Conservation (phyloP, 2,797 vertebrate species). For the Oceanodroma leucorhoa region DNA sequence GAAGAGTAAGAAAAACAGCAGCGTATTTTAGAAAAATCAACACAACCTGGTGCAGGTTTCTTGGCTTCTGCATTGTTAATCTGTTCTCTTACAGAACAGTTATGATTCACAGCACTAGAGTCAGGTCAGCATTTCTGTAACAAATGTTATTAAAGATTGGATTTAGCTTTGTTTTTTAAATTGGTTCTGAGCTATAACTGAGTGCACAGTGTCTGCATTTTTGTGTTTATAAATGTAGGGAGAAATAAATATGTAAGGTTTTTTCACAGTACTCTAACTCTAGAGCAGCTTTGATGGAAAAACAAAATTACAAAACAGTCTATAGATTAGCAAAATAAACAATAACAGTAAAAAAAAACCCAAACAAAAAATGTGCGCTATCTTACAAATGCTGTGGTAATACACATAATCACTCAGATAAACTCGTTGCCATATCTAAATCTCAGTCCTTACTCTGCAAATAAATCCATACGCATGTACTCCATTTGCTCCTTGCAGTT, state of each 20-base stretch:
- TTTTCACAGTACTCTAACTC: slow-evolving; percentile 59
- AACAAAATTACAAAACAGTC: slow-evolving; percentile 63
- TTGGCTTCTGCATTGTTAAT: slow-evolving; percentile 5
- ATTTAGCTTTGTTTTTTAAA: slow-evolving; percentile 46
- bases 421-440: not conserved
- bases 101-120: slow-evolving; percentile 15
- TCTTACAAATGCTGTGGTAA: not conserved
- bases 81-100: not conserved
- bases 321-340: slow-evolving; percentile 65
- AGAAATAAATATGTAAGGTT: slow-evolving; percentile 51
- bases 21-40: not conserved
- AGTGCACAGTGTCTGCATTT: slow-evolving; percentile 69
- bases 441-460: not conserved
- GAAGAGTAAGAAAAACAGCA: not conserved
- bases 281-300: slow-evolving; percentile 61
- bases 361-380: not conserved
- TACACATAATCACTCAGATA: not conserved
- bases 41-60: not conserved
- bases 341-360: slow-evolving; percentile 33
- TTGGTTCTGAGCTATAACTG: slow-evolving; percentile 69
- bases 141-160: not conserved
- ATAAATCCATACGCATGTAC: not conserved
- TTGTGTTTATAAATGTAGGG: slow-evolving; percentile 59
- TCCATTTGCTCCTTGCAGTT: not conserved
- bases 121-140: slow-evolving; percentile 34